phyloP scores from a whole-genome alignment of 2,888 invertebrate species.

The Cyaniris semiargus region DNA sequence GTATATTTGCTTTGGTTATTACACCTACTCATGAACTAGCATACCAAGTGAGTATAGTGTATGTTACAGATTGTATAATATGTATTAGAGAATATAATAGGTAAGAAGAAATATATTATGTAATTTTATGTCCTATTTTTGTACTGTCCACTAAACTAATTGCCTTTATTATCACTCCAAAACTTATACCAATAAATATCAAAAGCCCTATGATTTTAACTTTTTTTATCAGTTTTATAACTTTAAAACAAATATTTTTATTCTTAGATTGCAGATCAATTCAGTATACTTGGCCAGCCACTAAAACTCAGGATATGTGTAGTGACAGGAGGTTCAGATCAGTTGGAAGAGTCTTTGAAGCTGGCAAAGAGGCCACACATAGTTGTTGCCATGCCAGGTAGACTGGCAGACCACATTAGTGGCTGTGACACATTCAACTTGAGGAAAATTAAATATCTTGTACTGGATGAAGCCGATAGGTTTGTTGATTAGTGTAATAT shows the following conservation, averaged over 20 bases:
- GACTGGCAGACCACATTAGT: conserved; percentile 94
- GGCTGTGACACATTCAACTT: conserved; percentile 92
- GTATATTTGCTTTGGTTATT: conserved; percentile 95
- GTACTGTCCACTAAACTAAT: too few relatives aligned
- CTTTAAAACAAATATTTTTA: not conserved
- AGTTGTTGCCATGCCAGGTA: conserved; percentile 97
- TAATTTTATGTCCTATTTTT: too few relatives aligned
- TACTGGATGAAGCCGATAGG: conserved; percentile 98
- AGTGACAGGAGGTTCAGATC: conserved; percentile 97
- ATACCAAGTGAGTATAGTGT: conserved; percentile 82
- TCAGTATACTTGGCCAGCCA: conserved; percentile 93
- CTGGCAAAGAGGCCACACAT: conserved; percentile 93
- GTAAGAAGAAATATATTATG: too few relatives aligned
- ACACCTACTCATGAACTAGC: conserved; percentile 97
- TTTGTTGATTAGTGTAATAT: conserved; percentile 62
- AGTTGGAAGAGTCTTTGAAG: conserved; percentile 92
- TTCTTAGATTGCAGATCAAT: conserved; percentile 94
- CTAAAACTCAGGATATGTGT: conserved; percentile 91
- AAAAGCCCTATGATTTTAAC: too few relatives aligned
- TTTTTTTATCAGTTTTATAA: not conserved
- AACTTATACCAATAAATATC: too few relatives aligned
- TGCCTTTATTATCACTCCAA: too few relatives aligned
- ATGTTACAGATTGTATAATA: too few relatives aligned
- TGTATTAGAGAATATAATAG: too few relatives aligned
- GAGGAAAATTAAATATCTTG: conserved; percentile 89